Evolutionary conservation across 2,888 invertebrate genomes (phyloP), one percentile per base, ranked within the genome.

Genomic region (Chalcis sispes): DNA sequence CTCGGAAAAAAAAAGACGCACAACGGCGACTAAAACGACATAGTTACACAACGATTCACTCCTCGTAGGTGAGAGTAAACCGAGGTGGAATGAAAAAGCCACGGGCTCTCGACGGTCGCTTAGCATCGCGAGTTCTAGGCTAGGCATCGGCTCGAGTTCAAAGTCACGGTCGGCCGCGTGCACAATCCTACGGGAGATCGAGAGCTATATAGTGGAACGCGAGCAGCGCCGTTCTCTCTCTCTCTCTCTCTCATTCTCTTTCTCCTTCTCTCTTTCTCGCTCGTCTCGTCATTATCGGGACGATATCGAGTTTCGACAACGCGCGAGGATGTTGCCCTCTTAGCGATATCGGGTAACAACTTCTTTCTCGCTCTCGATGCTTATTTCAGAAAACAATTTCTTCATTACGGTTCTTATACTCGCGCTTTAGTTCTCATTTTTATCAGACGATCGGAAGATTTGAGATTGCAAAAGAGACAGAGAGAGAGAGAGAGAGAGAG

Each of bases 131-230:
- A n/a, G n/a, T n/a, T n/a, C n/a, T n/a, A n/a, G n/a, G n/a, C n/a
- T n/a, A n/a, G n/a, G n/a, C n/a, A n/a, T n/a, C n/a, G n/a, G n/a
- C n/a, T 25, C 40, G 75, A 81, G 81, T 83, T 84, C 81, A 84
- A 83, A 84, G 83, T 83, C 83, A 83, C 79, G 82, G 81, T 80
- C 80, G 77, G 77, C 78, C 64, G 71, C 69, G 15, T 25, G 29
- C 8, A 40, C 62, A 54, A 71, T 62, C 54, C 52, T 25, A 20
- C n/a, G 27, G 23, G 8, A 42, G 29, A 54, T 48, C 13, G 36
- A n/a, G 15, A 5, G 27, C 15, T 46, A n/a, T 46, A 46, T 7
- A 5, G 36, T 23, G 61, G 7, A 25, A 29, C 1, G 4, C 46
- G 18, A 1, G 5, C 32, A 4, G 20, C 36, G 2, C 50, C 29